phyloP scores from a whole-genome alignment of 1,140 invertebrate species.

The Stegodyphus mimosarum region DNA sequence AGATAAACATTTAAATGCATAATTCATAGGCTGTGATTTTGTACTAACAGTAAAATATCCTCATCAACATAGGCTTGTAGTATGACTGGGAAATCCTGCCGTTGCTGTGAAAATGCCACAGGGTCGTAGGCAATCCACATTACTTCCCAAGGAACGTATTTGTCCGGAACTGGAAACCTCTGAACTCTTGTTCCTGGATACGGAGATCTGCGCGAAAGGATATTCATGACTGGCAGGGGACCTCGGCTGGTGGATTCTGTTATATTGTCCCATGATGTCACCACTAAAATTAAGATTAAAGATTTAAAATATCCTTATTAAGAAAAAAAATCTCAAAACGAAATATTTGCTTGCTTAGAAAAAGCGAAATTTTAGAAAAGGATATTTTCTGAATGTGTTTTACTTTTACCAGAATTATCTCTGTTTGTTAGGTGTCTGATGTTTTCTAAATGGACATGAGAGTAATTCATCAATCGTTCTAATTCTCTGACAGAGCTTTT shows the following conservation, averaged over 20 bases:
- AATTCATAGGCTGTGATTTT: too few species aligned
- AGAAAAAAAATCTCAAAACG: too few species aligned
- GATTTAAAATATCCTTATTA: too few species aligned
- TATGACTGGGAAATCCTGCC: constrained; percentile 65
- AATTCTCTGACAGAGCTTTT: constrained; percentile 68
- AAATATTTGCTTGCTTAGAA: too few species aligned
- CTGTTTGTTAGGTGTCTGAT: constrained; percentile 67
- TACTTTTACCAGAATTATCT: constrained; percentile 62
- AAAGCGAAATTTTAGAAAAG: too few species aligned
- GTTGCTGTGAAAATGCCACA: constrained; percentile 65
- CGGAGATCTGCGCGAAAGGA: constrained; percentile 68
- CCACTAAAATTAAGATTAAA: neutral
- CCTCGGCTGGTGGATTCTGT: neutral
- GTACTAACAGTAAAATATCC: constrained; percentile 67
- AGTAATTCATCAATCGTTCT: constrained; percentile 66
- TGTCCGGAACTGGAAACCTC: constrained; percentile 70
- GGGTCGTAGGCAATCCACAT: constrained; percentile 68
- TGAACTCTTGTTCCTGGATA: constrained; percentile 69
- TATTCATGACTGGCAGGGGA: constrained; percentile 63
- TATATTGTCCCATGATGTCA: constrained; percentile 18
- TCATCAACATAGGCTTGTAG: constrained; percentile 67
- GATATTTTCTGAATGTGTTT: too few species aligned
- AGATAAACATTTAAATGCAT: neutral
- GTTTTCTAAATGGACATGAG: constrained; percentile 67
- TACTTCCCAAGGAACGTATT: constrained; percentile 71